These are phyloP conservation scores for Megalonaias nervosa DNA, from an alignment of 1,140 invertebrate species.

Conservation along the genomic window DNA sequence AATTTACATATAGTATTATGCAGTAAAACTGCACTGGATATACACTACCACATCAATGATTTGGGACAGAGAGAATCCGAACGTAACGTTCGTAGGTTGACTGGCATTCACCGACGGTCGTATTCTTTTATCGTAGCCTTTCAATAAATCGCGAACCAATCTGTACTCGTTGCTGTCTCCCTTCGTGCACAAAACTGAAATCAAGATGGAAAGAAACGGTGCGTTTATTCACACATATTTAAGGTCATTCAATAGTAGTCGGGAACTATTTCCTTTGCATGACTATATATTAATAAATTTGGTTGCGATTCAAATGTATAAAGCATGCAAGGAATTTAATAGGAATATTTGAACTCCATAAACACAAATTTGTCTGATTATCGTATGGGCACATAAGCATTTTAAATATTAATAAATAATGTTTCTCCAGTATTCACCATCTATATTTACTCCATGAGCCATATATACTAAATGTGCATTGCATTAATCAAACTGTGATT, in stretches of 20 bases:
- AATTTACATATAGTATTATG: neutral
- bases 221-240: neutral
- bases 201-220: neutral
- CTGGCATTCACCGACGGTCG: conserved; percentile 97
- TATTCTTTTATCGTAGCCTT: conserved; percentile 97
- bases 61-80: conserved; percentile 98
- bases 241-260: neutral
- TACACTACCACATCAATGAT: conserved; percentile 98
- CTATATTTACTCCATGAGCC: too few species aligned
- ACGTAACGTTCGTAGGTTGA: conserved; percentile 95
- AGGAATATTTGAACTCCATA: conserved; percentile 2
- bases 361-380: neutral
- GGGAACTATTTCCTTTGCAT: neutral
- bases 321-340: neutral
- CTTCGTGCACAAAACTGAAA: conserved; percentile 38
- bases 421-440: too few species aligned
- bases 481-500: too few species aligned
- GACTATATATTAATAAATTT: neutral
- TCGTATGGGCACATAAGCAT: too few species aligned
- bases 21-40: neutral
- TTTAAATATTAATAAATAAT: too few species aligned
- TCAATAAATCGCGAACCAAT: conserved; percentile 93
- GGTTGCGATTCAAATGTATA: neutral
- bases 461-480: too few species aligned
- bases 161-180: conserved; percentile 86